Base-by-base conservation (phyloP, 2,113 vertebrate species). In the Tragelaphus scriptus region DNA sequence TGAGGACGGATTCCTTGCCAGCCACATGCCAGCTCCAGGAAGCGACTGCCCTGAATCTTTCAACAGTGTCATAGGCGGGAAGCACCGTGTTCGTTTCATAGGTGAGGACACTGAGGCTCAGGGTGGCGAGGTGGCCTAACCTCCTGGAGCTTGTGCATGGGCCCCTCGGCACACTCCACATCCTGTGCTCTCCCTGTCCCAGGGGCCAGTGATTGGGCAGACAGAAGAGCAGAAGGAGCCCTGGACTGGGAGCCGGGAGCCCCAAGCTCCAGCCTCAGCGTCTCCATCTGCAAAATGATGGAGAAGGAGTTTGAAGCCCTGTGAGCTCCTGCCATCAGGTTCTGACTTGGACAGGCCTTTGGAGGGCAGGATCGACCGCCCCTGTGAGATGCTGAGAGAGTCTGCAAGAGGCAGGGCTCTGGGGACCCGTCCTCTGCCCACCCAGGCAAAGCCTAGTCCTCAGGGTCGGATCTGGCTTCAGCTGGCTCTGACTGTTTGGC, bases 91-190 rank as follows among this genome's bases (percentile, higher is more conserved):
- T 58, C 15, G 4, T n/a, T 86, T 44, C 21, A 91, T 1, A 56
- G 56, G 26, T 7, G 56, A 55, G 88, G n/a, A 53, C 21, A 4
- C 65, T 11, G 47, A 65, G 30, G 28, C n/a, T 63, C 56, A 21
- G 28, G n/a, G 80, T 5, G 3, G 14, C 21, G 47, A 36, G 19
- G n/a, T 0, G 1, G 58, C 26, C n/a, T 30, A 5, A 19, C 5
- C 16, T 55, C 47, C 61, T 14, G 4, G 47, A n/a, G 65, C 81
- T 28, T 21, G 1, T 77, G 17, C 8, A 15, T 21, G 10, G 0
- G 30, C 44, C 3, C 2, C 53, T 77, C 7, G 2, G 55, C 53
- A 23, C 32, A 6, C 53, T 71, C 55, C 47, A 40, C 47, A 75
- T 32, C 23, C 17, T 12, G 53, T 0, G 5, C 15, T 47, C 85